A percentile compares a stretch with the other conserved stretches of the same genome.
phyloP scores from a whole-genome alignment of 2,113 vertebrate genomes.

The Forbesichthys papilliferus region DNA sequence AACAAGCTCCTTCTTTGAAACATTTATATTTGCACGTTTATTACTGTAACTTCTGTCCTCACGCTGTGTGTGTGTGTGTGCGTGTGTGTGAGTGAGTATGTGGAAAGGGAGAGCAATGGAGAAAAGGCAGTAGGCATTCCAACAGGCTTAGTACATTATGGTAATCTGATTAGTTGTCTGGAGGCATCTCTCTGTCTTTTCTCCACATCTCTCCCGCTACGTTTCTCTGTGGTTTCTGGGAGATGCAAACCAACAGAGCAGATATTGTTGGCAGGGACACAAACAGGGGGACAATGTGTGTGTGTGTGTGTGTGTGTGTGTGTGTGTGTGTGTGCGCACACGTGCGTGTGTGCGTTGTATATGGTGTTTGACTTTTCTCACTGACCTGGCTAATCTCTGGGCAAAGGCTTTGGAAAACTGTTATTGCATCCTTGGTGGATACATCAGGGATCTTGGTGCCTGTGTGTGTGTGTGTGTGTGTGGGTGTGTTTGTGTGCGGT shows the following conservation, averaged over 20 bases:
- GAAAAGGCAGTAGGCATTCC: neutral
- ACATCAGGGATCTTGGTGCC: constrained; percentile 60
- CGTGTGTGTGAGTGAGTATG: neutral
- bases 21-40: too few species aligned
- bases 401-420: constrained; percentile 49
- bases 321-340: neutral
- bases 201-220: neutral
- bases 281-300: neutral
- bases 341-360: constrained; percentile 21
- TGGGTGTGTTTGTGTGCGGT: neutral
- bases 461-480: constrained; percentile 30
- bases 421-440: constrained; percentile 65
- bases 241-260: neutral
- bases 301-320: neutral
- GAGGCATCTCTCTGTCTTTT: neutral
- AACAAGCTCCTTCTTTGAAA: too few species aligned
- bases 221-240: neutral
- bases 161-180: constrained; percentile 9
- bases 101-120: neutral
- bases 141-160: constrained; percentile 12
- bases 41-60: neutral
- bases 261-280: neutral
- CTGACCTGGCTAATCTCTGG: constrained; percentile 70
- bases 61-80: neutral
- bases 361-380: constrained; percentile 62